Conservation (phyloP, 2,113 vertebrate species). For the Ptilonorhynchus violaceus region DNA sequence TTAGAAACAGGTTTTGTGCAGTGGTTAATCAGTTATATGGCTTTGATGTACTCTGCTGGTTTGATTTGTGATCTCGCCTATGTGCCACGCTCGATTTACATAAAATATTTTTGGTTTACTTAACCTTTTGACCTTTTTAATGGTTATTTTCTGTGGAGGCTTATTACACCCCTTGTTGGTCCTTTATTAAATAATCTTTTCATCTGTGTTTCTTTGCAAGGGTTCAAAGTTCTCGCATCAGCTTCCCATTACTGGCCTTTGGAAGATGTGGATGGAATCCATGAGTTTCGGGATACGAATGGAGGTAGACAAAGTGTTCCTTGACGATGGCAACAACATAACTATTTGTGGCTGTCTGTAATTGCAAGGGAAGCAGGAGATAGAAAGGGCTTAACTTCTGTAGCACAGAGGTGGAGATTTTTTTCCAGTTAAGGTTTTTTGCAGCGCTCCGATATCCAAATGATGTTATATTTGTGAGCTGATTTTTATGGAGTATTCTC, state of each 20-base stretch:
- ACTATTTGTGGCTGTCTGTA: conserved; percentile 60
- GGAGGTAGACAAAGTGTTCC: conserved; percentile 78
- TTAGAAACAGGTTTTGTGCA: neutral
- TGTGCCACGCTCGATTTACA: neutral
- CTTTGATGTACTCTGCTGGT: neutral
- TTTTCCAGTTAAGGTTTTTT: neutral
- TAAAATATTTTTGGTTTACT: neutral
- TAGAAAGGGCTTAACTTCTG: neutral
- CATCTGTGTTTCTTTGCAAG: conserved; percentile 68
- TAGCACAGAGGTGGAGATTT: neutral
- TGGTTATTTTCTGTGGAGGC: neutral
- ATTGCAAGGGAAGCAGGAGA: neutral
- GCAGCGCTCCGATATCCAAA: neutral
- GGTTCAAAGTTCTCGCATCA: conserved; percentile 85
- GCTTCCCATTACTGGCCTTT: conserved; percentile 95
- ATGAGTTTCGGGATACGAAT: conserved; percentile 81
- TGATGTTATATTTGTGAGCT: neutral
- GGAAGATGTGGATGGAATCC: conserved; percentile 88
- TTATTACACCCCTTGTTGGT: neutral
- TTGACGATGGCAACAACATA: conserved; percentile 72
- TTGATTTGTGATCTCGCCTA: neutral
- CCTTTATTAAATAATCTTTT: neutral
- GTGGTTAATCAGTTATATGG: neutral
- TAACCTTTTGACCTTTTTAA: neutral
- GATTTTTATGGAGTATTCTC: neutral